Base-by-base conservation (phyloP, 2,113 vertebrate species). In the Paracanthobrama guichenoti region DNA sequence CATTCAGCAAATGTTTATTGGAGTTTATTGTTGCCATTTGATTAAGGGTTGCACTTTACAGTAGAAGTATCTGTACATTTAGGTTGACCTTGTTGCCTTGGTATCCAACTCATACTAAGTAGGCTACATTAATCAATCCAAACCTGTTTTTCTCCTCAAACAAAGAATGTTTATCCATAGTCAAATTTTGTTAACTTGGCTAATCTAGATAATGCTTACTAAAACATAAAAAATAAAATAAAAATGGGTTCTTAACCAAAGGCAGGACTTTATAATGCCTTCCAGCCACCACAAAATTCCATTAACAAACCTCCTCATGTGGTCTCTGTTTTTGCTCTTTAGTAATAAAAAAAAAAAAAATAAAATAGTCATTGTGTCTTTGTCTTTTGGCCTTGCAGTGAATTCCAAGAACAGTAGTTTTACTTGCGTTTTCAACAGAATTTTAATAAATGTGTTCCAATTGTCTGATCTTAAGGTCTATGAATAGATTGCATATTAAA, bases 1-100 rank as follows among this genome's bases (percentile, higher is more conserved):
- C 67, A 64, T 85, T 80, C 72, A 78, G 59, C 60, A 57, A 75
- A 81, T 80, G 76, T 88, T 87, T 87, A 75, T 66, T 79, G 66
- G 35, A 73, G 24, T 71, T 69, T 50, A 79, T 85, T 60, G 55
- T 72, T 39, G 13, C 69, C 28, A 62, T 64, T 66, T 75, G 59
- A 53, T 62, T n/a, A 42, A 39, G 48, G 28, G 31, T 53, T 53
- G 11, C 60, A 24, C 26, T 69, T 69, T 71, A 62, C 62, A 28
- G 60, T 53, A 50, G 10, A 16, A 48, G 66, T 66, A 31, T 66
- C 60, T 46, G 44, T 80, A 14, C 5, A 80, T 26, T 50, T 80
- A 79, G 18, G 14, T 64, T 20, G 24, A 64, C 24, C n/a, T 44
- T 79, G 59, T 79, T 79, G 59, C 77, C 66, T 50, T 28, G 72